These are phyloP conservation scores for Netelia melanura DNA, from an alignment of 2,888 invertebrate genomes.

Conservation along the genomic window DNA sequence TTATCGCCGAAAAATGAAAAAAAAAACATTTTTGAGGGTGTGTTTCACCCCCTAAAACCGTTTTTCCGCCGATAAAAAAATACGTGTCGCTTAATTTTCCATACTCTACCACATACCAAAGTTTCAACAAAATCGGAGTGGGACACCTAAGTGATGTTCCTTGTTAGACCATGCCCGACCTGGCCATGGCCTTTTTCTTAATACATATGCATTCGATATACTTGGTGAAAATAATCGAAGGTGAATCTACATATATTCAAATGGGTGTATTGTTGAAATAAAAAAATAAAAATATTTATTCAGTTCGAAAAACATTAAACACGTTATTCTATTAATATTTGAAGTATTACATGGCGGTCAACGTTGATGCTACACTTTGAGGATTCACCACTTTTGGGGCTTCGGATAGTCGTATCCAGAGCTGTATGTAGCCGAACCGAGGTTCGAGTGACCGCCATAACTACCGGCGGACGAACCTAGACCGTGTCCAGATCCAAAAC, in stretches of 20 bases:
- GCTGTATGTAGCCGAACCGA: conserved; percentile 31
- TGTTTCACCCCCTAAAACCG: too few relatives aligned
- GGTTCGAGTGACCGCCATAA: conserved; percentile 9
- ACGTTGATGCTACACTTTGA: conserved; percentile 18
- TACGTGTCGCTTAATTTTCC: too few relatives aligned
- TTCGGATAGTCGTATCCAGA: conserved; percentile 61
- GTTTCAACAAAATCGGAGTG: too few relatives aligned
- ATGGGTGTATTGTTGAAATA: neutral
- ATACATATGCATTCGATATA: neutral
- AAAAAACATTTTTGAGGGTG: too few relatives aligned
- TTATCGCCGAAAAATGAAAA: too few relatives aligned
- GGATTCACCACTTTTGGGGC: conserved; percentile 70
- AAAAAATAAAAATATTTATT: conserved; percentile 71
- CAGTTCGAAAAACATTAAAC: conserved; percentile 32
- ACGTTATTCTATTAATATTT: conserved; percentile 28
- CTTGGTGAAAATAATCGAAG: neutral
- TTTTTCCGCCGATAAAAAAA: too few relatives aligned
- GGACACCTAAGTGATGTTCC: too few relatives aligned
- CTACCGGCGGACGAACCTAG: conserved; percentile 25
- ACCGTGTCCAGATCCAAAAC: neutral
- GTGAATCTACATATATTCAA: too few relatives aligned
- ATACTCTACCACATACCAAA: too few relatives aligned
- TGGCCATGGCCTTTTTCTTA: too few relatives aligned
- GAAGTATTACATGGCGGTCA: conserved; percentile 4
- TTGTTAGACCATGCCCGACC: too few relatives aligned